Percentiles rank a stretch among this genome's conserved stretches.
Evolutionary conservation across 2,113 vertebrate genomes (phyloP).

Genomic region (Chlamydotis undulata): DNA sequence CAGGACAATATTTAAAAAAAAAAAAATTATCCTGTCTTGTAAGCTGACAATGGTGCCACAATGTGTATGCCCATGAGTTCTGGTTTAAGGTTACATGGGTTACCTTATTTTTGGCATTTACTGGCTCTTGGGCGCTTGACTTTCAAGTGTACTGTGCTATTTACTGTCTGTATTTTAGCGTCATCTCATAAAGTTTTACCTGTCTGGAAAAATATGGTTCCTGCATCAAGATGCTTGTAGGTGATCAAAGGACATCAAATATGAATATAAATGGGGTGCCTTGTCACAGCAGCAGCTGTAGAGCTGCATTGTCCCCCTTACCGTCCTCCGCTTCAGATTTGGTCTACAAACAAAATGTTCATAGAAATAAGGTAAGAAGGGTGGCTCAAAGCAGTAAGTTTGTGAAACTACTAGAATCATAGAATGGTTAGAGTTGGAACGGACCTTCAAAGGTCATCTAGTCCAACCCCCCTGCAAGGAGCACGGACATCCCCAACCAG

Average conservation of each 20-base stretch:
- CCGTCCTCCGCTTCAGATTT: neutral
- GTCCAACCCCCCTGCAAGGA: too few relatives aligned
- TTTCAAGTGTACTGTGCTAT: neutral
- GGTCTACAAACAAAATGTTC: neutral
- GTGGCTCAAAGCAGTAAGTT: neutral
- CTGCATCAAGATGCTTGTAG: neutral
- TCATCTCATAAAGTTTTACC: neutral
- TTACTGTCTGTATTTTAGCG: neutral
- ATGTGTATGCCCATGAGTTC: fast-evolving
- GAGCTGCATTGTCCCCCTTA: neutral
- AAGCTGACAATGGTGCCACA: neutral
- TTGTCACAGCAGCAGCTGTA: neutral
- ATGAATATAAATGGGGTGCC: neutral
- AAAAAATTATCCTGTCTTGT: neutral
- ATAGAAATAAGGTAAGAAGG: neutral
- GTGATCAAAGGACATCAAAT: neutral
- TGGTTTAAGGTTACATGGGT: neutral
- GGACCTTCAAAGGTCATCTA: too few relatives aligned
- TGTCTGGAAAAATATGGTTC: neutral
- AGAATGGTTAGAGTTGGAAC: too few relatives aligned
- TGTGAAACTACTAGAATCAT: neutral
- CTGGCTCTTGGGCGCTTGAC: neutral
- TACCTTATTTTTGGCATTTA: neutral
- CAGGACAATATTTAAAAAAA: neutral
- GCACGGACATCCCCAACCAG: too few relatives aligned